Evolutionary conservation across 1,140 invertebrate genomes (phyloP).

Genomic region (Papilio helenus): DNA sequence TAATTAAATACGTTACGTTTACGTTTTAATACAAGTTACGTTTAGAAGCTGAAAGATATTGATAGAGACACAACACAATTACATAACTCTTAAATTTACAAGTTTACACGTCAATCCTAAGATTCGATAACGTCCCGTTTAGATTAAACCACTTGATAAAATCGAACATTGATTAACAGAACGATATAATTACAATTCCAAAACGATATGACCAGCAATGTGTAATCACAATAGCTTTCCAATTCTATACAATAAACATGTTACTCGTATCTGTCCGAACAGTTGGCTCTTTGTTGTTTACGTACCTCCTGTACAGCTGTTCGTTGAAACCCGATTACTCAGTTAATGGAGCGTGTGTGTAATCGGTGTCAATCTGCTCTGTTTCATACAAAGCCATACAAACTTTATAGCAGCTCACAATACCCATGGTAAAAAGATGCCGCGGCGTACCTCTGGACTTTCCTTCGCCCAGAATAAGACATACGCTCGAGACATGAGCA

Average conservation of each 20-base stretch:
- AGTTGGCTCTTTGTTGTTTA: constrained; percentile 55
- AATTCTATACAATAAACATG: constrained; percentile 42
- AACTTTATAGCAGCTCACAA: neutral
- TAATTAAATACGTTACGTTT: too few relatives aligned
- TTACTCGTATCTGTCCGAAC: constrained; percentile 50
- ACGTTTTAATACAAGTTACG: too few relatives aligned
- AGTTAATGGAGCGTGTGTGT: constrained; percentile 72
- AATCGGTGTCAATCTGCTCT: constrained; percentile 55
- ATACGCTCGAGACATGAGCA: neutral
- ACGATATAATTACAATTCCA: too few relatives aligned
- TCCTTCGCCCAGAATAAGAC: neutral
- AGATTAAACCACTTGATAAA: neutral
- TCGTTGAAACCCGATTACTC: constrained; percentile 71
- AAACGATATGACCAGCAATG: neutral
- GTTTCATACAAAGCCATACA: constrained; percentile 20
- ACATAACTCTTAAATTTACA: too few relatives aligned
- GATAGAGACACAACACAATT: neutral
- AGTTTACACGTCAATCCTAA: too few relatives aligned
- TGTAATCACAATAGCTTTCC: constrained; percentile 3
- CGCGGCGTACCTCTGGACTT: neutral
- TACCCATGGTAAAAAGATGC: neutral
- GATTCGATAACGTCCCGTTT: neutral
- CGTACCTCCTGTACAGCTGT: constrained; percentile 61
- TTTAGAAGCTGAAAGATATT: too few relatives aligned
- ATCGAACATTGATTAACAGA: neutral